Base-by-base conservation (phyloP, 2,113 vertebrate species). In the Cyanoliseus patagonus region DNA sequence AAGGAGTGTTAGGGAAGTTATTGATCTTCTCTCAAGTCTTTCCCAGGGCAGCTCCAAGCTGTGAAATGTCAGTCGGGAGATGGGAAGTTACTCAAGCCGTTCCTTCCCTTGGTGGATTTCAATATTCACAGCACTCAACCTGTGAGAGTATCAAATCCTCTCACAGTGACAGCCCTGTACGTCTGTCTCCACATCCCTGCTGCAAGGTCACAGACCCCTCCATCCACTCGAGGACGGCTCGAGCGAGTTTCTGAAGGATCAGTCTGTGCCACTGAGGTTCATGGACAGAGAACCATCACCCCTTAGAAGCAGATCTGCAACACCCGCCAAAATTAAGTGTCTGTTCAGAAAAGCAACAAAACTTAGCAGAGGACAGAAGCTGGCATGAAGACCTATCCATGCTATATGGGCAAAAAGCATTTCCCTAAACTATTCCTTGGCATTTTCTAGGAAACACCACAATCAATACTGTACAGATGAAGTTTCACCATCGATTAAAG, bases 21-120 rank as follows among this genome's bases (percentile, higher is more conserved):
- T 68, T 63, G 91, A 94, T 97, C 92, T 93, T 93, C n/a, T 77
- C 80, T 86, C 91, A 69, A 69, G 75, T 28, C 59, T 62, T 93
- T 73, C 46, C 46, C 46, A 10, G 57, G 62, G 87, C 5, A 1
- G 72, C 68, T 94, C 80, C 8, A 10, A 83, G 92, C 73, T 67
- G 52, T 80, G 83, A 96, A 92, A 96, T 86, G 80, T 78, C 86
- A 91, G 86, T 18, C 1, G 0, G 72, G 46, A 59, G 83, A 92
- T 41, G 75, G 95, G 94, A 94, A 96, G 61, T 92, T 90, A 93
- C 92, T 74, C 75, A 67, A 72, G n/a, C 46, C 6, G 1, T 35
- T 59, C 72, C 64, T 95, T 73, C 79, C 90, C 76, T 6, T 25
- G 63, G 31, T 42, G 44, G 82, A 73, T 94, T 90, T 94, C 93